These are phyloP conservation scores for Lasiommata megera DNA, from an alignment of 2,888 invertebrate species.

Conservation along the genomic window DNA sequence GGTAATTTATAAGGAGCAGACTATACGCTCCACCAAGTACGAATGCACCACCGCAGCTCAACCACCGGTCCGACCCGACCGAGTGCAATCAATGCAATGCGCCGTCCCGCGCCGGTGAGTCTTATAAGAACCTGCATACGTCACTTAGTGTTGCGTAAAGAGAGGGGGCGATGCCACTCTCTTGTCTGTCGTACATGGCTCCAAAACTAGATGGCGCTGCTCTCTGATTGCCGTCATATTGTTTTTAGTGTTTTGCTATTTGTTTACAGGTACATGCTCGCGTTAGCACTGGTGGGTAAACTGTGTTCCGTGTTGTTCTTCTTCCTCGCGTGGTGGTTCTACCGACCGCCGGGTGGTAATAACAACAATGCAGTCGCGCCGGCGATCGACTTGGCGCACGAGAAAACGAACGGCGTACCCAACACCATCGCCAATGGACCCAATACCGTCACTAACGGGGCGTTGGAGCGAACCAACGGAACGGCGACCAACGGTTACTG, in stretches of 20 bases:
- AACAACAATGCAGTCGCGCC: constrained; percentile 59
- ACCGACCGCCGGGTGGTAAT: constrained; percentile 83
- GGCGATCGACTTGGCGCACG: constrained; percentile 53
- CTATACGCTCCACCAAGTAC: no score
- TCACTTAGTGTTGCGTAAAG: no score
- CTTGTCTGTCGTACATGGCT: no score
- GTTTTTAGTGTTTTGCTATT: neutral
- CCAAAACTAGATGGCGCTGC: no score
- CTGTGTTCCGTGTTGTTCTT: constrained; percentile 86
- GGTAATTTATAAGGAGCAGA: no score
- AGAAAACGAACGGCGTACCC: constrained; percentile 45
- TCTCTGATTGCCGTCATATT: no score
- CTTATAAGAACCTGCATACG: no score
- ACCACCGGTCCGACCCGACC: no score
- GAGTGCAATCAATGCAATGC: no score
- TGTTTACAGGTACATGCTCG: constrained; percentile 85
- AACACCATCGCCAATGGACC: constrained; percentile 43
- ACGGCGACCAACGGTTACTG: constrained; percentile 60
- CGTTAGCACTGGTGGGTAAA: constrained; percentile 86
- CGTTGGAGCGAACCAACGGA: constrained; percentile 41
- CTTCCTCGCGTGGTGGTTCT: constrained; percentile 88
- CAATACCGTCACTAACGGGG: constrained; percentile 43
- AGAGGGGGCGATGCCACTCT: no score
- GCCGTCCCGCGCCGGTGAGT: no score
- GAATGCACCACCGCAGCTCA: no score